Percentiles rank a stretch among this genome's conserved stretches.
Conservation (phyloP, 2,888 invertebrate species). For the Zonitis immaculata region DNA sequence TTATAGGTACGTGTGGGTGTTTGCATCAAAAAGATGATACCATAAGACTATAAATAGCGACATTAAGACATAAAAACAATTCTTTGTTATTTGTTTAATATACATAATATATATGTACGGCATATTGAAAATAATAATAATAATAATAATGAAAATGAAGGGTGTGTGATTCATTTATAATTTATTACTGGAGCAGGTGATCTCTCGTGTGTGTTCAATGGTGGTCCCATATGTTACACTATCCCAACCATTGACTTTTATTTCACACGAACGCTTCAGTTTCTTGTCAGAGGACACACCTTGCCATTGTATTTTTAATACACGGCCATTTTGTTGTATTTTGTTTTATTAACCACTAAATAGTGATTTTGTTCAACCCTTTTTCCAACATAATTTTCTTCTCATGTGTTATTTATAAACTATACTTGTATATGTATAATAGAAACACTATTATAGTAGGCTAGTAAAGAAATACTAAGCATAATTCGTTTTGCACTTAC, state of each 20-base stretch:
- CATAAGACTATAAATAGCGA: slow-evolving; percentile 24
- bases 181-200: slow-evolving; percentile 38
- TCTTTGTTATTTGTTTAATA: slow-evolving; percentile 6
- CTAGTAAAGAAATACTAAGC: too few relatives aligned
- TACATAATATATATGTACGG: too few relatives aligned
- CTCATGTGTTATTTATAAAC: slow-evolving; percentile 2
- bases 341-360: slow-evolving; percentile 14
- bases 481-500: too few relatives aligned
- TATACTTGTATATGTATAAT: too few relatives aligned
- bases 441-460: too few relatives aligned
- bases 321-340: slow-evolving; percentile 22
- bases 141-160: slow-evolving; percentile 17
- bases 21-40: slow-evolving; percentile 15
- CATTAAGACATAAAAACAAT: slow-evolving; percentile 29
- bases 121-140: background rate
- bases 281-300: slow-evolving; percentile 32
- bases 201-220: slow-evolving; percentile 30
- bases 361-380: slow-evolving; percentile 13
- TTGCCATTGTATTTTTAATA: slow-evolving; percentile 32
- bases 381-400: background rate
- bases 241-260: slow-evolving; percentile 34
- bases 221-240: slow-evolving; percentile 38
- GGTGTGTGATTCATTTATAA: slow-evolving; percentile 38
- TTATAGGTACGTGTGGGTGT: too few relatives aligned
- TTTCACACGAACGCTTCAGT: slow-evolving; percentile 33